Percentiles rank a stretch among this genome's conserved stretches.
These are phyloP conservation scores for Lumbricus terrestris DNA, from an alignment of 2,888 invertebrate genomes.

Conservation along the genomic window DNA sequence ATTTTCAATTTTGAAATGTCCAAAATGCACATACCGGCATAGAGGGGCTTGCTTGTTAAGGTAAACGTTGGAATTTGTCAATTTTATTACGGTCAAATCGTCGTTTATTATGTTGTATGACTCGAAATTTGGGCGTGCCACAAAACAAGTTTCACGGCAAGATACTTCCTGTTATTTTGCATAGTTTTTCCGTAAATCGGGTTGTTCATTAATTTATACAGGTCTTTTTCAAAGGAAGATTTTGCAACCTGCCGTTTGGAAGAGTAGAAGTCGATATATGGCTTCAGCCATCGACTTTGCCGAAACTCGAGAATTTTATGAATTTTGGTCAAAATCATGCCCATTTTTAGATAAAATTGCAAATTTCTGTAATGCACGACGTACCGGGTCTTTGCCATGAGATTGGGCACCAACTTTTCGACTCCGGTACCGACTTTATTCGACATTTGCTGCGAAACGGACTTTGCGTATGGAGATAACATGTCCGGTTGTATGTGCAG, in stretches of 20 bases:
- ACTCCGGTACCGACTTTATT: no score
- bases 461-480: no score
- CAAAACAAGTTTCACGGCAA: conserved; percentile 48
- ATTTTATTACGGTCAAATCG: not conserved
- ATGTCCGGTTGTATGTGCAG: no score
- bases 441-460: no score
- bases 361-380: not conserved
- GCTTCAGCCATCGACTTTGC: not conserved
- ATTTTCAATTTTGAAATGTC: not conserved
- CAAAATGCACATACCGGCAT: not conserved
- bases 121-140: conserved; percentile 37
- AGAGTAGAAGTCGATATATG: not conserved
- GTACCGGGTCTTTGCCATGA: not conserved
- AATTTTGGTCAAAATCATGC: not conserved
- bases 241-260: not conserved
- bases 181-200: conserved; percentile 57
- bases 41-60: not conserved
- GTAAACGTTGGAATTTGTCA: not conserved
- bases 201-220: no score
- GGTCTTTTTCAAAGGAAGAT: not conserved
- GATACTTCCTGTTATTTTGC: conserved; percentile 57
- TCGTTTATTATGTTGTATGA: not conserved
- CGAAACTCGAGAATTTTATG: not conserved
- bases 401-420: not conserved
- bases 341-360: not conserved